Evolutionary conservation across 2,888 invertebrate genomes (phyloP), one percentile per base, ranked within the genome.

Genomic region (Aphodius granarius): DNA sequence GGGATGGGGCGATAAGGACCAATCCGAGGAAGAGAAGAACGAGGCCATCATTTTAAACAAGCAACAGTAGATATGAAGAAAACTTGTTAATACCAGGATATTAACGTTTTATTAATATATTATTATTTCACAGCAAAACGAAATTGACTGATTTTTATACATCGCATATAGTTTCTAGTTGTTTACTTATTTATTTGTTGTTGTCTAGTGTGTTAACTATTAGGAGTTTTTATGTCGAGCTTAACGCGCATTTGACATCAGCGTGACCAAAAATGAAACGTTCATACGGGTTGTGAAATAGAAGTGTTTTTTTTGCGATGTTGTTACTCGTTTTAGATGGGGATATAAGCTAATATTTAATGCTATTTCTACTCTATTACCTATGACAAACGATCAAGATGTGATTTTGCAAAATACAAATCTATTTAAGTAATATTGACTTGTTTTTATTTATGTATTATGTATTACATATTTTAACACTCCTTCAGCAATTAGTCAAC

Each of bases 1-100:
- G 95, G 95, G 95, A 0, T 94, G 94, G 94, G 94, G 93, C 0
- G 94, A 94, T 81, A 90, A 90, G 81, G 93, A 93, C 81, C 92
- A 92, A 79, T 88, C 84, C 16, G 80, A 82, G 71, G 86, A 86
- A 71, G 85, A 87, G 77, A 82, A 81, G 73, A 75, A 82, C 4
- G 83, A 85, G 13, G 86, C 85, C 17, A 78, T 83, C 13, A 84
- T 86, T 72, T 82, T 81, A 15, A 81, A 86, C 79, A 84, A 81
- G 75, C 82, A 82, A 78, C 9, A 13, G 6, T 22, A 75, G 13
- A 2, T 43, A 9, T 43, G 43, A 3, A 13, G 43, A 43, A 43
- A 43, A 43, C 13, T 9, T 43, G 43, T 43, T 43, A 43, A 43
- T 43, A 43, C 43, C 43, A 43, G 43, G 43, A 43, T 43, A 43